Base-by-base conservation (phyloP, 2,797 vertebrate genomes). In the Chaetophractus vellerosus region DNA sequence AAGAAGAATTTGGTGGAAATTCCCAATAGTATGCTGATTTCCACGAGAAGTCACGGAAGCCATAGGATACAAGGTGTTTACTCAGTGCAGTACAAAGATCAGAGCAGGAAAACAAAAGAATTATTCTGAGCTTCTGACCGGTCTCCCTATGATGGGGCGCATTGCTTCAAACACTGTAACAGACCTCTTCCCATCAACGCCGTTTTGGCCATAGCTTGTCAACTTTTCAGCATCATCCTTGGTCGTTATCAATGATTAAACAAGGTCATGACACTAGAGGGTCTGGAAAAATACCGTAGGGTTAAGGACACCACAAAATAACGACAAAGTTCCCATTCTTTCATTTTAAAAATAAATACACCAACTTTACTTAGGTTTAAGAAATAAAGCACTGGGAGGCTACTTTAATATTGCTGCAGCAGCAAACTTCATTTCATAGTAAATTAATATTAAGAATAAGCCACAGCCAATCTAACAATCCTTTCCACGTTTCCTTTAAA, bases 21-120 rank as follows among this genome's bases (percentile, higher is more conserved):
- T 78, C 55, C 85, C 57, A 36, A 26, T 0, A 71, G 78, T 0
- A 5, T 52, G 52, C 80, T 9, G 50, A 69, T 28, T 1, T 36
- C 71, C 12, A 41, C n/a, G 26, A 79, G 81, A 69, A 31, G 41
- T 59, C 52, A 63, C 0, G n/a, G 78, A 45, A 31, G 45, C n/a
- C 1, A 0, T 3, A 21, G 76, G 50, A 38, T 14, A 26, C 1
- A 8, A 0, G 6, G 45, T 31, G 2, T 48, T 26, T 61, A 15
- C 66, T 21, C 18, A 28, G 1, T 31, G 15, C 66, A n/a, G 45
- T 4, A 16, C 57, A n/a, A 33, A 41, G 84, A 63, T 18, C 23
- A 16, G 80, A 38, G 81, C 0, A 16, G 52, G 64, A 2, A 84
- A 31, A 5, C 10, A 31, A 28, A 6, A 76, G 72, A 33, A 57